phyloP scores from a whole-genome alignment of 2,113 vertebrate genomes.

The Chinchilla lanigera region DNA sequence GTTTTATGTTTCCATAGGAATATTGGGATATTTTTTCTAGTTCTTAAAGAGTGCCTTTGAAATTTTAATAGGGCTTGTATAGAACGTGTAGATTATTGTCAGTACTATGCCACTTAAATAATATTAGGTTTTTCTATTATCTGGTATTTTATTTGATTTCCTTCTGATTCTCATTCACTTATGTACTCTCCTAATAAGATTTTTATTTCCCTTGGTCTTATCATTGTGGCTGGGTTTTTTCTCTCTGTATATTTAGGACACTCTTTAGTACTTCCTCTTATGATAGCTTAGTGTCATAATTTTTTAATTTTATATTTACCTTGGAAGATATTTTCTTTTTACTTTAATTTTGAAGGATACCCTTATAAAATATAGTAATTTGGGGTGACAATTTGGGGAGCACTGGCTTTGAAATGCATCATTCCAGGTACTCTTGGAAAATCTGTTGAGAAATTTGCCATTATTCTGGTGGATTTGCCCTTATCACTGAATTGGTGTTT shows the following conservation, averaged over 20 bases:
- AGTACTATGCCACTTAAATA: background rate
- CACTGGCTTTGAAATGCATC: background rate
- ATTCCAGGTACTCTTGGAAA: background rate
- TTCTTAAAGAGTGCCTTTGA: background rate
- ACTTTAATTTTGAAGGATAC: background rate
- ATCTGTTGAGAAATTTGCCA: background rate
- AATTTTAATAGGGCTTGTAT: background rate
- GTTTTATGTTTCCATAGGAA: background rate
- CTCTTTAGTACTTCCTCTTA: background rate
- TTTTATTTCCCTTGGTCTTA: background rate
- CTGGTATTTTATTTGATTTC: background rate
- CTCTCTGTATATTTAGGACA: background rate
- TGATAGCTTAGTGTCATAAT: background rate
- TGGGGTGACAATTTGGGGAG: background rate
- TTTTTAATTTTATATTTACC: background rate
- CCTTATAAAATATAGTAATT: background rate
- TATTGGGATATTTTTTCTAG: background rate
- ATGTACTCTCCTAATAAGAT: background rate
- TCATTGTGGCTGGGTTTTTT: background rate
- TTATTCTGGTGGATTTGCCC: background rate
- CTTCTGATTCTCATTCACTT: background rate
- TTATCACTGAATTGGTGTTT: background rate
- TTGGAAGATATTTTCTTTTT: background rate
- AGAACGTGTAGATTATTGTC: background rate
- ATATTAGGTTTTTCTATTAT: background rate